These are phyloP conservation scores for Drosophila borealis DNA, from an alignment of 2,888 invertebrate genomes.

Conservation along the genomic window DNA sequence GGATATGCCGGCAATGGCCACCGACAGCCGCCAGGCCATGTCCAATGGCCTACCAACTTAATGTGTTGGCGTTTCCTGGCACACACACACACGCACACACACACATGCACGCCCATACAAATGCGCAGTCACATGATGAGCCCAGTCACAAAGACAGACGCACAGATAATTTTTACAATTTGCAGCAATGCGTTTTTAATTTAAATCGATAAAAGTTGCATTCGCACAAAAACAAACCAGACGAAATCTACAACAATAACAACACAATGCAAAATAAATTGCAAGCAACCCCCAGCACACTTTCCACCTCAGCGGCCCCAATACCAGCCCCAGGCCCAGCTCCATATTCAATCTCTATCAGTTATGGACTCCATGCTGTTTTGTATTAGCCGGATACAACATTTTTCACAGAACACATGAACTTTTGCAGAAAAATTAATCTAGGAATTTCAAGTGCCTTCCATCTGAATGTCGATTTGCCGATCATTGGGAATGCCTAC, in stretches of 20 bases:
- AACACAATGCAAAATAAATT: slow-evolving; percentile 68
- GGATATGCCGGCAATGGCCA: slow-evolving; percentile 66
- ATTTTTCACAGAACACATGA: slow-evolving; percentile 24
- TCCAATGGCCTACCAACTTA: slow-evolving; percentile 73
- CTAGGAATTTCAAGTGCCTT: no score
- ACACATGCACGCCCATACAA: slow-evolving; percentile 22
- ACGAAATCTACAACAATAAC: slow-evolving; percentile 58
- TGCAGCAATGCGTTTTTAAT: slow-evolving; percentile 79
- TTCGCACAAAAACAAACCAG: slow-evolving; percentile 75
- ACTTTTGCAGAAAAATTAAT: no score
- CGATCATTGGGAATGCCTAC: no score
- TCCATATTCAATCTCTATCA: slow-evolving; percentile 21
- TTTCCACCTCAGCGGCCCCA: slow-evolving; percentile 1
- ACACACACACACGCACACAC: slow-evolving; percentile 28
- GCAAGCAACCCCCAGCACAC: slow-evolving; percentile 47
- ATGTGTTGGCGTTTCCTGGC: slow-evolving; percentile 76
- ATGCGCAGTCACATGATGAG: slow-evolving; percentile 49
- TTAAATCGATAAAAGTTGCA: slow-evolving; percentile 79
- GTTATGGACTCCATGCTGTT: slow-evolving; percentile 26
- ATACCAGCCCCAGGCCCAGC: slow-evolving; percentile 4
- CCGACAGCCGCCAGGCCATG: slow-evolving; percentile 65
- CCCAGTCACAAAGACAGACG: slow-evolving; percentile 44
- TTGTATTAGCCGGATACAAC: slow-evolving; percentile 35
- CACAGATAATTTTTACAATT: slow-evolving; percentile 78
- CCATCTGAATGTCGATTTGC: no score